Evolutionary conservation across 1,140 invertebrate species (phyloP).

Genomic region (Drosophila mayri): DNA sequence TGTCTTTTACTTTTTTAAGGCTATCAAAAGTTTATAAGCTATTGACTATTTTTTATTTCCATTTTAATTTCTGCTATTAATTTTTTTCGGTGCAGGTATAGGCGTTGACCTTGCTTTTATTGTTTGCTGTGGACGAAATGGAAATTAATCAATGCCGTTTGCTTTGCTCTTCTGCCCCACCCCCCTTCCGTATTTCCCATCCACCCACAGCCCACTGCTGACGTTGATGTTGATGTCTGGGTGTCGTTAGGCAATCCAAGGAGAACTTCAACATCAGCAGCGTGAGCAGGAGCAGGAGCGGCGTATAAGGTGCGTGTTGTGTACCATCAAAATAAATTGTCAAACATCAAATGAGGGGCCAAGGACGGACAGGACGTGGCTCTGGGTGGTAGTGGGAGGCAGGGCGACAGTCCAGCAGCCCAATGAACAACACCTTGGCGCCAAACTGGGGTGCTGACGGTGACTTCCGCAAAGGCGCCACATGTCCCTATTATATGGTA

Average conservation of each 20-base stretch:
- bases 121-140: conserved; percentile 62
- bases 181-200: background rate
- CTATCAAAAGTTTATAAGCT: background rate
- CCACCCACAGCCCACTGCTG: conserved; percentile 29
- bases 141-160: conserved; percentile 80
- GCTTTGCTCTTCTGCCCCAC: conserved; percentile 52
- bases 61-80: background rate
- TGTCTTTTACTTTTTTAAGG: too few species aligned
- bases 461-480: conserved; percentile 68
- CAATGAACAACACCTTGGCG: conserved; percentile 45
- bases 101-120: conserved; percentile 61
- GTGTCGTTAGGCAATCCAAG: conserved; percentile 51
- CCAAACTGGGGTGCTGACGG: conserved; percentile 30
- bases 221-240: conserved; percentile 59
- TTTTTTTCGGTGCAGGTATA: conserved; percentile 23
- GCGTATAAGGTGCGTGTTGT: conserved; percentile 59
- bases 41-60: background rate
- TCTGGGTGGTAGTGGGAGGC: background rate
- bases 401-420: conserved; percentile 46
- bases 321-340: conserved; percentile 78
- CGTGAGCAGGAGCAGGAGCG: conserved; percentile 31
- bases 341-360: conserved; percentile 65
- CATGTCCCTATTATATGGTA: conserved; percentile 59
- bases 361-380: conserved; percentile 31
- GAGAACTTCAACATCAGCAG: conserved; percentile 30